Evolutionary conservation across 2,888 invertebrate genomes (phyloP), one percentile per base, ranked within the genome.

Genomic region (Junonia oenone): DNA sequence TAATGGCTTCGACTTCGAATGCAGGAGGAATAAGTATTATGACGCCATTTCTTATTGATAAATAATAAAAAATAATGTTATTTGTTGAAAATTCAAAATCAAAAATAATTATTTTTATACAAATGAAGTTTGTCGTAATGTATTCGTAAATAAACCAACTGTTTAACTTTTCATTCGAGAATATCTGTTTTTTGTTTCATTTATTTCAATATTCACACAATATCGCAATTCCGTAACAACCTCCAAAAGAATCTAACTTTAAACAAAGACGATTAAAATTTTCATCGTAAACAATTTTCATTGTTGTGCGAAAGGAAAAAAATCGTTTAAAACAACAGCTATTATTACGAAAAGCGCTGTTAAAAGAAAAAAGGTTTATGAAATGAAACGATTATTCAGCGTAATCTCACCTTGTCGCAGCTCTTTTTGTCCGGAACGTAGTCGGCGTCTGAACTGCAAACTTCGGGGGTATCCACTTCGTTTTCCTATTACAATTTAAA

Each of bases 371-470:
- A 48, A 54, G 56, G 57, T 43, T 58, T 46, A 51, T 47, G 19
- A 45, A 52, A 45, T 33, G 48, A 56, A 54, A 50, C 33, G 54
- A 63, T 56, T 53, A 47, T 33, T 55, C 43, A 17, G 27, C 45
- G 15, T 48, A 38, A 61, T 61, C 59, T 55, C 74, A 89, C 88
- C 85, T 83, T 85, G 69, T 82, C 78, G 64, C 89, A 90, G 14
- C 78, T 71, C 61, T 86, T 85, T 64, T 88, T 89, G 59, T 83
- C 84, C 8, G 83, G 75, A 29, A 86, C 71, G 55, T 88, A 87
- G 61, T 87, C 87, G 9, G 76, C 77, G 6, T 81, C 73, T 2
- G 76, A 73, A 38, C 66, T 78, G 68, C 89, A 89, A 13, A 83
- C 74, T 38, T 82, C 81, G 0, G 79, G 75, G 47, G 74, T 80